Percentiles rank a stretch among this genome's conserved stretches.
These are phyloP conservation scores for Drosophila affinis DNA, from an alignment of 2,888 invertebrate genomes.

Conservation along the genomic window DNA sequence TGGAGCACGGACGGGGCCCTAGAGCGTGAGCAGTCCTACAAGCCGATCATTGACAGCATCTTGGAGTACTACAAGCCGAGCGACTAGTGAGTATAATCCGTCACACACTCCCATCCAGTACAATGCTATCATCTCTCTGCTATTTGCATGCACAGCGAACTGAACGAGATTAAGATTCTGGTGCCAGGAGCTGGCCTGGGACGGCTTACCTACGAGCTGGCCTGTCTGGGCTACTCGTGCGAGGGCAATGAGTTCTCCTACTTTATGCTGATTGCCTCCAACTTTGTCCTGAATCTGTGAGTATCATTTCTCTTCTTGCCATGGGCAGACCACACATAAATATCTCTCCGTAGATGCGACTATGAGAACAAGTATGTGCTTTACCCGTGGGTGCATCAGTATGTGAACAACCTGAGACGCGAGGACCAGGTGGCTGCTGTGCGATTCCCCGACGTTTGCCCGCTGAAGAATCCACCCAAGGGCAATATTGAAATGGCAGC, in stretches of 20 bases:
- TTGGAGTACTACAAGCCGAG: conserved; percentile 88
- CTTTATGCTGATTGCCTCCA: conserved; percentile 98
- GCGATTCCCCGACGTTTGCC: conserved; percentile 94
- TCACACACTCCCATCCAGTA: neutral
- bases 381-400: conserved; percentile 98
- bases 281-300: conserved; percentile 95
- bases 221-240: conserved; percentile 93
- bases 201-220: conserved; percentile 96
- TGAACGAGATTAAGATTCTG: conserved; percentile 88
- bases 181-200: conserved; percentile 99
- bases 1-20: conserved; percentile 94
- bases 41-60: conserved; percentile 94
- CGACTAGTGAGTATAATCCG: conserved; percentile 84
- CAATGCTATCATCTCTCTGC: neutral
- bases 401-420: conserved; percentile 93
- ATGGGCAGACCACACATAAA: too few relatives aligned
- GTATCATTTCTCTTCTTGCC: conserved; percentile 24
- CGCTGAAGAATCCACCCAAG: conserved; percentile 86
- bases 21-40: conserved; percentile 94
- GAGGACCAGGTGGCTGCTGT: conserved; percentile 92
- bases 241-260: conserved; percentile 99
- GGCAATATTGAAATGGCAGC: conserved; percentile 96
- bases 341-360: conserved; percentile 62
- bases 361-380: conserved; percentile 90
- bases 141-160: conserved; percentile 59